phyloP scores from a whole-genome alignment of 2,888 invertebrate species.

The Arrhopalites spinosus region DNA sequence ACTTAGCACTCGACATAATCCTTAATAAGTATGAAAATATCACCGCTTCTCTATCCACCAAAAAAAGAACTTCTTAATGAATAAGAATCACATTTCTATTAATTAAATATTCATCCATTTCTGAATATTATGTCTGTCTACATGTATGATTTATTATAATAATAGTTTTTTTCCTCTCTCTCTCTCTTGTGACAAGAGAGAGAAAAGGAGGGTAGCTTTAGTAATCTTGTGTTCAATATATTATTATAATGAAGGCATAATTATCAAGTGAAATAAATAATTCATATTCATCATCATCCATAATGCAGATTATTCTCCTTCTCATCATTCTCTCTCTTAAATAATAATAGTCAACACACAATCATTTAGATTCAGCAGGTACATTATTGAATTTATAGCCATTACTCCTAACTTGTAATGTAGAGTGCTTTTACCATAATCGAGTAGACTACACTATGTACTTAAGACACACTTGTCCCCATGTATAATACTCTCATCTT shows the following conservation, averaged over 20 bases:
- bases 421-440: constrained; percentile 2
- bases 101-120: constrained; percentile 30
- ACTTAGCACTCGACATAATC: not conserved
- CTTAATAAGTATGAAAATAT: too few relatives aligned
- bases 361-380: constrained; percentile 8
- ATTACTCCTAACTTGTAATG: not conserved
- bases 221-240: constrained; percentile 8
- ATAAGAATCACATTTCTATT: constrained; percentile 34
- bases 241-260: constrained; percentile 1
- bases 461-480: too few relatives aligned
- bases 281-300: constrained; percentile 8
- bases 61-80: constrained; percentile 20
- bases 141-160: too few relatives aligned
- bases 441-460: not conserved
- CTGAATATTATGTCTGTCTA: not conserved
- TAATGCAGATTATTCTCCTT: not conserved
- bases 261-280: constrained; percentile 17
- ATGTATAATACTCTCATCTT: too few relatives aligned
- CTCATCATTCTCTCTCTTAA: not conserved
- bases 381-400: too few relatives aligned
- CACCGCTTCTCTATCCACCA: not conserved
- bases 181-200: not conserved
- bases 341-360: not conserved
- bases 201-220: not conserved
- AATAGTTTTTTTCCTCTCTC: too few relatives aligned